Evolutionary conservation across 2,888 invertebrate species (phyloP).

Genomic region (Sussaba pulchella): DNA sequence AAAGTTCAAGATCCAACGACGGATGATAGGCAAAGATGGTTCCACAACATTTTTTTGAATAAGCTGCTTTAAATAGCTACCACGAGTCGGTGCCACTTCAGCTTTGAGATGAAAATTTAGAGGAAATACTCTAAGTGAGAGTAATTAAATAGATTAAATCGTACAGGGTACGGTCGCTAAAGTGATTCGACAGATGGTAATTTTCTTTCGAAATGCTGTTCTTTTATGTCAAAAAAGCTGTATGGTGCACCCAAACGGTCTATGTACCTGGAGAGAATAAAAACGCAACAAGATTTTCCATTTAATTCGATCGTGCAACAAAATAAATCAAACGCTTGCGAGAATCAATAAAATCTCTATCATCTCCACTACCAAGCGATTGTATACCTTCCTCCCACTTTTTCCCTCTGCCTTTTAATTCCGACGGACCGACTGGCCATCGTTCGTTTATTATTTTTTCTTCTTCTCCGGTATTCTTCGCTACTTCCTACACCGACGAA

Average conservation of each 20-base stretch:
- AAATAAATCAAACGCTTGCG: not conserved
- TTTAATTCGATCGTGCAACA: not conserved
- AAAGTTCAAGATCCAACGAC: not conserved
- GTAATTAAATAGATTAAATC: conserved; percentile 6
- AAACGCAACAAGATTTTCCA: too few species aligned
- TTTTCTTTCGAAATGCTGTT: not conserved
- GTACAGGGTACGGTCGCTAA: not conserved
- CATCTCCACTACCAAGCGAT: not conserved
- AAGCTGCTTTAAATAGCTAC: not conserved
- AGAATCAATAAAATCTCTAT: conserved; percentile 25
- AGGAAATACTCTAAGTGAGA: not conserved
- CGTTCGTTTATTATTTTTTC: conserved; percentile 15
- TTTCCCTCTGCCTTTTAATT: conserved; percentile 19
- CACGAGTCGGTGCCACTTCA: not conserved
- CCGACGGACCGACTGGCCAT: not conserved
- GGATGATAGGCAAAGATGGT: not conserved
- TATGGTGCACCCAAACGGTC: not conserved
- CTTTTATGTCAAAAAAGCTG: not conserved
- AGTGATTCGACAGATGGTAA: not conserved
- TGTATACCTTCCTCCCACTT: not conserved
- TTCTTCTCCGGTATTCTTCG: not conserved
- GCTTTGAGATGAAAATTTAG: conserved; percentile 7
- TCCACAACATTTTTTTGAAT: not conserved
- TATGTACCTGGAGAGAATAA: too few species aligned
- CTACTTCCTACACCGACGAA: conserved; percentile 29